Evolutionary conservation across 2,888 invertebrate species (phyloP), one percentile per base, ranked within the genome.

Genomic region (Lasius platythorax): DNA sequence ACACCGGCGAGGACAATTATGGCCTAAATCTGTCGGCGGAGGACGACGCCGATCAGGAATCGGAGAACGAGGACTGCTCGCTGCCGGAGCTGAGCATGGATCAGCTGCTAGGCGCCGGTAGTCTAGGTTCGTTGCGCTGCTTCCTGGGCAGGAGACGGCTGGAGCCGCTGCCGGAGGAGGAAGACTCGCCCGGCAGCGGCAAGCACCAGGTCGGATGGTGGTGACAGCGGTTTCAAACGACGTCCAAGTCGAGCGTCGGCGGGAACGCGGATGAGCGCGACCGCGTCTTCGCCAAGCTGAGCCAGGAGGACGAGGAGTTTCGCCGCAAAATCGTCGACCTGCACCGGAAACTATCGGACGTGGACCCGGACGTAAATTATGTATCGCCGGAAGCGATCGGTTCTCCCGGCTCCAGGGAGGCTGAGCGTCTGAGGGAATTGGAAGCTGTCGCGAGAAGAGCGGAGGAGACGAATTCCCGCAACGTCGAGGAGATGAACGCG

Each of bases 81-180:
- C 61, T 94, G 28, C 92, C 94, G 12, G 94, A 95, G 86, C 90
- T 95, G 64, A 95, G 91, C 82, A 95, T 95, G 94, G 95, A 95
- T 50, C 95, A 95, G 84, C 87, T 95, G 28, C 87, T 95, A 6
- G 91, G 92, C 0, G 91, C 91, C 82, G 93, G 91, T 23, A 92
- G 93, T 81, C 88, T 93, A 81, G 92, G 93, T 90, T 95, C 94
- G 43, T 83, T 94, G 75, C 90, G 93, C 23, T 93, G 92, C 87
- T 95, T 94, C 89, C 95, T 96, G 92, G 96, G 96, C 94, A 96
- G 97, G 94, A 96, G 97, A 95, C 96, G 98, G 90, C 95, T 98
- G 93, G 98, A 98, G 94, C 98, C 98, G 73, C 96, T 98, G 8
- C 96, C 97, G 88, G 98, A 98, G 95, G 98, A 98, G 95, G 98